Evolutionary conservation across 2,113 vertebrate genomes (phyloP).

Genomic region (Mustela nigripes): DNA sequence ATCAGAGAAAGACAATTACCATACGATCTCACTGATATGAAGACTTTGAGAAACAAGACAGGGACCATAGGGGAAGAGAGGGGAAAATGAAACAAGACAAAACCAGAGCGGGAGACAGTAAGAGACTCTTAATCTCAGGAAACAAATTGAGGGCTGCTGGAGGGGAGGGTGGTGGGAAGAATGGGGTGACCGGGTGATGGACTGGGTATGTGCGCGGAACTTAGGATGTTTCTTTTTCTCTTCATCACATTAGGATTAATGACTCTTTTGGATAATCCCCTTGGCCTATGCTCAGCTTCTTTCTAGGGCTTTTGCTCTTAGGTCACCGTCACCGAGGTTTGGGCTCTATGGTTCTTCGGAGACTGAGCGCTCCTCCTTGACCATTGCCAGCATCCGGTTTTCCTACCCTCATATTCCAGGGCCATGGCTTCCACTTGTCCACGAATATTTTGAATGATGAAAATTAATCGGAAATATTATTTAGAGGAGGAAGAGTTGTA

Average conservation of each 20-base stretch:
- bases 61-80: too few relatives aligned
- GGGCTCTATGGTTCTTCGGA: too few relatives aligned
- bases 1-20: too few relatives aligned
- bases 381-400: background rate
- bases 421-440: background rate
- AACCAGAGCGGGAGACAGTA: too few relatives aligned
- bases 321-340: background rate
- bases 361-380: background rate
- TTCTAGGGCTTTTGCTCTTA: background rate
- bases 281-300: background rate
- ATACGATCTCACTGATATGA: too few relatives aligned
- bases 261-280: background rate
- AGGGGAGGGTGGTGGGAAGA: too few relatives aligned
- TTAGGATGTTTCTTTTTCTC: background rate
- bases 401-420: background rate
- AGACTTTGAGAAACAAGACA: too few relatives aligned
- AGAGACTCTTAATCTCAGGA: too few relatives aligned
- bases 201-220: background rate
- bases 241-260: background rate
- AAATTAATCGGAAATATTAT: background rate
- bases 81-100: too few relatives aligned
- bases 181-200: too few relatives aligned
- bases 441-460: background rate
- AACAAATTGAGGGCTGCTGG: too few relatives aligned
- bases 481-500: background rate